Evolutionary conservation across 2,888 invertebrate genomes (phyloP).

Genomic region (Gymnosoma rotundatum): DNA sequence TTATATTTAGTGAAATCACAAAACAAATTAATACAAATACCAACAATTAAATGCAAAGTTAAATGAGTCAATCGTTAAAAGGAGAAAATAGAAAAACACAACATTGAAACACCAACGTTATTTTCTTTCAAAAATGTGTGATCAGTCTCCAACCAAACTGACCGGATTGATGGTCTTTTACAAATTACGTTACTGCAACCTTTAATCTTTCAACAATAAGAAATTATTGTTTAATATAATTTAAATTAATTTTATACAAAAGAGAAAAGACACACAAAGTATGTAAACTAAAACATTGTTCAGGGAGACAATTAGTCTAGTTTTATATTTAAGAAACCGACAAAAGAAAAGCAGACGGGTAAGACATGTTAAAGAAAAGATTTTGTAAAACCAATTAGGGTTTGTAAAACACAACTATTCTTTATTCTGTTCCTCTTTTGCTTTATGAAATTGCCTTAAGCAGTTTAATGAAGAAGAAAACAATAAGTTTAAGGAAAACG

Average conservation of each 20-base stretch:
- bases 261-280: constrained; percentile 22
- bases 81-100: no score
- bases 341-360: no score
- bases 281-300: constrained; percentile 28
- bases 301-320: constrained; percentile 68
- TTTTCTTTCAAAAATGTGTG: no score
- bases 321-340: constrained; percentile 7
- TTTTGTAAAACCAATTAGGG: constrained; percentile 56
- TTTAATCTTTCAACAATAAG: constrained; percentile 47
- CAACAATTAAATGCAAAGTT: no score
- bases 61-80: no score
- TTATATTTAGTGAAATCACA: no score
- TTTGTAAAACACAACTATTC: constrained; percentile 26
- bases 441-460: neutral
- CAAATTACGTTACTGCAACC: constrained; percentile 1
- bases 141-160: no score
- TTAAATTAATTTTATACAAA: constrained; percentile 48
- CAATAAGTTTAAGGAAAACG: constrained; percentile 26
- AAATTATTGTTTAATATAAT: constrained; percentile 57
- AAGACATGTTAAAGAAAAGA: neutral
- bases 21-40: no score
- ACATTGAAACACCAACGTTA: no score
- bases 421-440: neutral
- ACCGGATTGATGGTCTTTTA: no score
- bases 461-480: neutral